Base-by-base conservation (phyloP, 2,888 invertebrate genomes). In the Venustoraphidia nigricollis region DNA sequence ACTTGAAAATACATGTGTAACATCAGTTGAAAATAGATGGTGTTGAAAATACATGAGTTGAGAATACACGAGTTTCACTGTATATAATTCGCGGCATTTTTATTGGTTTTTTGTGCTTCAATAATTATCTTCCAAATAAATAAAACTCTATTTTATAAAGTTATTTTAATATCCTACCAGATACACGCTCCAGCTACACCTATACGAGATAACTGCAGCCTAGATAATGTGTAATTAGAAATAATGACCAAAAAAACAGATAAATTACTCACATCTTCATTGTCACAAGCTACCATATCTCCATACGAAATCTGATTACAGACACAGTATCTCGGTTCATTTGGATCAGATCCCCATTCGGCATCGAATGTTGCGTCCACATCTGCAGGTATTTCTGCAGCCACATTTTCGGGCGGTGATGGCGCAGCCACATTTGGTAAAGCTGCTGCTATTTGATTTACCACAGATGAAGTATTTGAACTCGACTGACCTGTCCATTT, bases 221-320 rank as follows among this genome's bases (percentile, higher is more conserved):
- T n/a, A n/a, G n/a, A n/a, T n/a, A 17, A 2, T 17, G 17, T 17
- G 2, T 17, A 8, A 6, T 10, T 27, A 11, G 39, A 45, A 41
- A 35, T 39, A 4, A n/a, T 37, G 10, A 4, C n/a, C 11, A 36
- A 11, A 41, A 17, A 49, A 6, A 35, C 8, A 38, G 11, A 9
- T 17, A 37, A 50, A 38, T 8, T 9, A 75, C 84, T 79, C 66
- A 92, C 92, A 62, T 92, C 89, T 66, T 89, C 87, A 67, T 96
- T 96, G 70, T 98, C 97, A 70, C 98, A 97, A 52, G 96, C 97
- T 41, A 98, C 95, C 97, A 97, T 97, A 64, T 94, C 93, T 1
- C 96, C 96, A 61, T 95, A 96, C 0, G 93, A 93, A 14, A 95
- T 92, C 68, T 96, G 93, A 69, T 95, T 94, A 68, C 96, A 96